Evolutionary conservation across 92 coral and sea anemone species (phyloP).

Genomic region (Scolanthus callimorphus): DNA sequence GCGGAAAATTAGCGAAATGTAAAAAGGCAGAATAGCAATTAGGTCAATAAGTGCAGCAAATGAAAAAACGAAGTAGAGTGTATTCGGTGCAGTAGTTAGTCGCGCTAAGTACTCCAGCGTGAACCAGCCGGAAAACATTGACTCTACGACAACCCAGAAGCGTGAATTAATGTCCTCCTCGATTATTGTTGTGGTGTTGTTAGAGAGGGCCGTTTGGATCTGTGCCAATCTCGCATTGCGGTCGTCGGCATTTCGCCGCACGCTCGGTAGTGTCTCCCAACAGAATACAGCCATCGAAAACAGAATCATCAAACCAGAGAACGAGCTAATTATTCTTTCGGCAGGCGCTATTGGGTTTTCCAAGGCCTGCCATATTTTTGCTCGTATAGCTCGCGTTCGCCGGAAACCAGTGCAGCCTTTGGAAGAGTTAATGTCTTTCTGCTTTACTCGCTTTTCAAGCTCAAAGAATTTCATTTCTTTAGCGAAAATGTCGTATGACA

Average conservation of each 20-base stretch:
- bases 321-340: constrained; percentile 39
- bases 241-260: constrained; percentile 11
- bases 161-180: constrained; percentile 13
- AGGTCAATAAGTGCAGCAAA: constrained; percentile 64
- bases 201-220: constrained; percentile 6
- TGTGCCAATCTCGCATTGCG: constrained; percentile 11
- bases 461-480: constrained; percentile 74
- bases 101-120: constrained; percentile 67
- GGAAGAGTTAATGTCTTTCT: not conserved
- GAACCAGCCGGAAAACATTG: constrained; percentile 82
- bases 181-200: constrained; percentile 14
- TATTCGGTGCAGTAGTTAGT: constrained; percentile 51
- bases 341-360: constrained; percentile 63
- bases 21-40: constrained; percentile 57
- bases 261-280: constrained; percentile 67
- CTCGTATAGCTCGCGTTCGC: constrained; percentile 15
- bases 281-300: constrained; percentile 62
- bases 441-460: constrained; percentile 34
- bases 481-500: constrained; percentile 77
- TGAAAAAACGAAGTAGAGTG: constrained; percentile 38
- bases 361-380: constrained; percentile 66
- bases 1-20: constrained; percentile 31
- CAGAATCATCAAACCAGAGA: constrained; percentile 48
- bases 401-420: not conserved
- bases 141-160: constrained; percentile 63